Evolutionary conservation across 1,140 invertebrate species (phyloP).

Genomic region (Eufriesea mexicana): DNA sequence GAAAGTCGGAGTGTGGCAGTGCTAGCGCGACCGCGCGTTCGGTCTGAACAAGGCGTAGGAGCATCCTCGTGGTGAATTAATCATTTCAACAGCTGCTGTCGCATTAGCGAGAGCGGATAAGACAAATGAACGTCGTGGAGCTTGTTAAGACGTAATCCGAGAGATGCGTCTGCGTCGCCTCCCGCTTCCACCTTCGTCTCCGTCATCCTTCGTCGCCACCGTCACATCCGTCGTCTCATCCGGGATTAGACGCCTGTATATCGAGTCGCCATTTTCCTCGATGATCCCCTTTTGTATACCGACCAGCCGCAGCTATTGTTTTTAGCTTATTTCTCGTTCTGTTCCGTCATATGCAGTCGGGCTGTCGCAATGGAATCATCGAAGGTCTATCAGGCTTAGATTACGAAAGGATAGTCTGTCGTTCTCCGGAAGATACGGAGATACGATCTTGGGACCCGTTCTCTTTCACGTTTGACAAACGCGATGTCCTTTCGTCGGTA

Average conservation of each 20-base stretch:
- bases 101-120: constrained; percentile 81
- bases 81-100: constrained; percentile 82
- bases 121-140: constrained; percentile 82
- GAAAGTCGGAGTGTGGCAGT: constrained; percentile 23
- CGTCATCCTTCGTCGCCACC: constrained; percentile 49
- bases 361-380: neutral
- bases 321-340: neutral
- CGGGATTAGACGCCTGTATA: constrained; percentile 75
- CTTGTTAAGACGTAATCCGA: constrained; percentile 82
- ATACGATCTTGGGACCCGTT: constrained; percentile 52
- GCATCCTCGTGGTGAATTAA: constrained; percentile 77
- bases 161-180: constrained; percentile 77
- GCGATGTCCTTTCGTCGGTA: constrained; percentile 24
- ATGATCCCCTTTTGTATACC: constrained; percentile 70
- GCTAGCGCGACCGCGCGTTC: neutral
- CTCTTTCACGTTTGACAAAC: constrained; percentile 37
- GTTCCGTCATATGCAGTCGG: neutral
- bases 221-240: constrained; percentile 71
- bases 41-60: constrained; percentile 37
- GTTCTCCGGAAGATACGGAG: constrained; percentile 24
- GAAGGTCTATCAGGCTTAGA: neutral
- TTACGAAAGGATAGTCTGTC: neutral
- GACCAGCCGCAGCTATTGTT: neutral
- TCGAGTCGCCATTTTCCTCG: constrained; percentile 73
- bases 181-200: constrained; percentile 62